Base-by-base conservation (phyloP, 2,888 invertebrate genomes). In the Oligia fasciuncula region DNA sequence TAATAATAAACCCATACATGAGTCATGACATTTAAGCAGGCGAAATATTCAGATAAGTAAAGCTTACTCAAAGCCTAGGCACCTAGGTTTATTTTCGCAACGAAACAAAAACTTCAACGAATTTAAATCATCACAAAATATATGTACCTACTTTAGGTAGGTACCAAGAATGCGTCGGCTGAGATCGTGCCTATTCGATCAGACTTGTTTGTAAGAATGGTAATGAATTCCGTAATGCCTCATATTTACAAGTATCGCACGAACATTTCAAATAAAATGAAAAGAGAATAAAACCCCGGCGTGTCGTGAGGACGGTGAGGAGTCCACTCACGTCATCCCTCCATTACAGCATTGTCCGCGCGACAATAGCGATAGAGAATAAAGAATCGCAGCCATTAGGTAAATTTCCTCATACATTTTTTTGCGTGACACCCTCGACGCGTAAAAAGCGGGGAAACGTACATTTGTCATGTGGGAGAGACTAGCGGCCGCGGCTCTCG, bases 391-490 rank as follows among this genome's bases (percentile, higher is more conserved):
- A 90, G 93, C 96, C 96, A 97, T 97, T 97, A 97, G 96, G 96
- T 96, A 97, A 97, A 97, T 97, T 97, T 97, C 95, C 96, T 96
- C 95, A 96, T 96, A 95, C 96, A 96, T 96, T 97, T 96, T 95
- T 96, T 96, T 95, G 94, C 95, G 95, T 94, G 95, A 96, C 96
- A 94, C 96, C 95, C 96, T 94, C 94, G 93, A 90, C 92, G 92
- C 87, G 94, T 94, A 94, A 95, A 95, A 95, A 94, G 93, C 91
- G 93, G 93, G 94, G 93, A 93, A 93, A 92, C 89, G 92, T 90
- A 92, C 95, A 96, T 97, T 95, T 95, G 95, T 96, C 97, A 96
- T 93, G 95, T 92, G 93, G 92, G 91, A 92, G 91, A 83, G 85
- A 85, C 83, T 84, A 86, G 86, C 81, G 87, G 89, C 84, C 85